Percentiles rank a stretch among this genome's conserved stretches.
Evolutionary conservation across 2,113 vertebrate genomes (phyloP).

Genomic region (Bostrychus sinensis): DNA sequence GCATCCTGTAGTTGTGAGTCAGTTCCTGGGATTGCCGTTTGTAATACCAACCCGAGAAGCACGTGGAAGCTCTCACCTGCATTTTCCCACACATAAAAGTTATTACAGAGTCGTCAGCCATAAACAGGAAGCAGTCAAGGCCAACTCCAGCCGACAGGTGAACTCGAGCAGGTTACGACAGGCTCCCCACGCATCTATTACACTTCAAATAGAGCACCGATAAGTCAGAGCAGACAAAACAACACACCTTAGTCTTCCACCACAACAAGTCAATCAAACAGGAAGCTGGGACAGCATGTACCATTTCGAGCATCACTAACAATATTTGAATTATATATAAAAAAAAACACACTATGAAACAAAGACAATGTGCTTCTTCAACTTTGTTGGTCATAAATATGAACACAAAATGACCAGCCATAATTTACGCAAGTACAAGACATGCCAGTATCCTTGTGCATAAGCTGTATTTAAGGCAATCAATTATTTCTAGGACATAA

Average conservation of each 20-base stretch:
- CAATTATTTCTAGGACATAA: no score
- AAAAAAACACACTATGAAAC: neutral
- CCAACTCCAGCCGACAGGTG: constrained; percentile 58
- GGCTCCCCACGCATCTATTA: constrained; percentile 26
- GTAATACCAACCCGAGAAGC: constrained; percentile 39
- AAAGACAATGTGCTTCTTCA: neutral
- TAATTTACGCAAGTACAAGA: no score
- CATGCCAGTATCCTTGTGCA: no score
- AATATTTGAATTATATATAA: no score
- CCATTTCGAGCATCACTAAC: neutral
- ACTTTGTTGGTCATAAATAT: neutral
- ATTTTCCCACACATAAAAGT: constrained; percentile 35
- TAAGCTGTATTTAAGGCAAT: no score
- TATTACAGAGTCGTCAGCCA: constrained; percentile 24
- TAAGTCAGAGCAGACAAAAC: constrained; percentile 32
- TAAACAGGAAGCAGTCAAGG: constrained; percentile 42
- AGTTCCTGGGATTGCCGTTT: constrained; percentile 39
- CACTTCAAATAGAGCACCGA: constrained; percentile 36
- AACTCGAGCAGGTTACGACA: constrained; percentile 59
- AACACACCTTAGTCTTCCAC: constrained; percentile 6
- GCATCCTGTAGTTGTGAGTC: constrained; percentile 34
- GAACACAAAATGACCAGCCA: neutral
- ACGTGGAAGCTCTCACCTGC: constrained; percentile 49
- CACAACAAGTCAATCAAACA: constrained; percentile 10
- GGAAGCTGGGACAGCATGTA: neutral